Conservation (phyloP, 2,113 vertebrate genomes). For the Pitta sordida region DNA sequence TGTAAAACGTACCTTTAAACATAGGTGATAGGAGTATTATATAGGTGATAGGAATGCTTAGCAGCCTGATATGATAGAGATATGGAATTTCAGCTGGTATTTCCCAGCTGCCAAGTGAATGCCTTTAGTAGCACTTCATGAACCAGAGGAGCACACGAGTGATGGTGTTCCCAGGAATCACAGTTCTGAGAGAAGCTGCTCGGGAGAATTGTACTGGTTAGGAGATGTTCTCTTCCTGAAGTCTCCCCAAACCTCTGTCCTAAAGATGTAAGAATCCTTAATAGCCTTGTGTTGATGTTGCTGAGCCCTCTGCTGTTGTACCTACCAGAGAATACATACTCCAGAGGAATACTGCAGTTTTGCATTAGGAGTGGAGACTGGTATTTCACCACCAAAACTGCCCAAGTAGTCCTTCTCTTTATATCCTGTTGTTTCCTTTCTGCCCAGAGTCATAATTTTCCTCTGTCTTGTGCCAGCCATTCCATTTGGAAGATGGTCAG, state of each 20-base stretch:
- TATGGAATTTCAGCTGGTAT: background rate
- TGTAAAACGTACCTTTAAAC: background rate
- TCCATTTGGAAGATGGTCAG: background rate
- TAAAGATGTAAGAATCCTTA: background rate
- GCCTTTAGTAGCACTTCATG: background rate
- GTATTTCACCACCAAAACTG: background rate
- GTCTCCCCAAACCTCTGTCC: background rate
- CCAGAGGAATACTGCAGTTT: background rate
- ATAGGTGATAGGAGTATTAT: background rate
- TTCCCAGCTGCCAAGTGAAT: background rate
- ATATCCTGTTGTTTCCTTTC: background rate
- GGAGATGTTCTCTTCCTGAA: background rate
- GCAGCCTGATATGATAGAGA: background rate
- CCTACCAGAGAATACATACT: background rate
- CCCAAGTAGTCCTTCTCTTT: background rate
- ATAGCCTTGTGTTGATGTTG: background rate
- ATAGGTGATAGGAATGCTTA: background rate
- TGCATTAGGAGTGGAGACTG: background rate
- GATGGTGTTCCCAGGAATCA: background rate
- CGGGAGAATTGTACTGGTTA: background rate
- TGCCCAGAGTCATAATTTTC: background rate
- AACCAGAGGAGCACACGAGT: background rate
- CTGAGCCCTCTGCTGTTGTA: background rate
- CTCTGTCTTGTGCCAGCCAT: background rate
- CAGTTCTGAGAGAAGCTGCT: background rate